These are phyloP conservation scores for Nomada hirtipes DNA, from an alignment of 2,888 invertebrate species.

Conservation along the genomic window DNA sequence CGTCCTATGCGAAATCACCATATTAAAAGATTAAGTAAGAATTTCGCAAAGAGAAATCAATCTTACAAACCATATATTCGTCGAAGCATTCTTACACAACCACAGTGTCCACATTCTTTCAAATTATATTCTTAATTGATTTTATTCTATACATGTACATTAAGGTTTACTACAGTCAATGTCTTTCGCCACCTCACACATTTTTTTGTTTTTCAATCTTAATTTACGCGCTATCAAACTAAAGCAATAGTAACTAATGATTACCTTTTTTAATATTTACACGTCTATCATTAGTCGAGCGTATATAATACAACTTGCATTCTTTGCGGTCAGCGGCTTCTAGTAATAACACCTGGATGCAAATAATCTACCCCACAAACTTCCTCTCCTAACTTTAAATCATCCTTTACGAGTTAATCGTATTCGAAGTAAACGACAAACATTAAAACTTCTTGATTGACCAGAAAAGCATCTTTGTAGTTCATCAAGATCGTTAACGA, in stretches of 20 bases:
- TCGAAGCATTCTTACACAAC: constrained; percentile 20
- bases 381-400: background rate
- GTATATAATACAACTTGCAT: constrained; percentile 71
- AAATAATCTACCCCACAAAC: constrained; percentile 19
- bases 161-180: constrained; percentile 61
- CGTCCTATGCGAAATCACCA: constrained; percentile 5
- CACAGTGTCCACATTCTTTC: constrained; percentile 32
- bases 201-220: constrained; percentile 58
- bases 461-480: constrained; percentile 5
- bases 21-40: constrained; percentile 8
- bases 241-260: constrained; percentile 71
- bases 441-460: background rate
- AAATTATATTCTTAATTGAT: constrained; percentile 52
- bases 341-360: constrained; percentile 51
- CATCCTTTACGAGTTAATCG: constrained; percentile 24
- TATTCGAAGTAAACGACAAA: constrained; percentile 17
- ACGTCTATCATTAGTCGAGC: constrained; percentile 67
- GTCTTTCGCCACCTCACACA: constrained; percentile 65
- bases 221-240: constrained; percentile 69
- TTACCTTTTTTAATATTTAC: constrained; percentile 71
- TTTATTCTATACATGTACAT: constrained; percentile 73
- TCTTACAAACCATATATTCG: constrained; percentile 19
- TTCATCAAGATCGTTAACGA: constrained; percentile 5
- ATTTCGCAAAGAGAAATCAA: constrained; percentile 29
- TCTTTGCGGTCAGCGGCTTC: constrained; percentile 46